A percentile compares a stretch with the other conserved stretches of the same genome.
Evolutionary conservation across 1,140 invertebrate species (phyloP).

Genomic region (Formica exsecta): DNA sequence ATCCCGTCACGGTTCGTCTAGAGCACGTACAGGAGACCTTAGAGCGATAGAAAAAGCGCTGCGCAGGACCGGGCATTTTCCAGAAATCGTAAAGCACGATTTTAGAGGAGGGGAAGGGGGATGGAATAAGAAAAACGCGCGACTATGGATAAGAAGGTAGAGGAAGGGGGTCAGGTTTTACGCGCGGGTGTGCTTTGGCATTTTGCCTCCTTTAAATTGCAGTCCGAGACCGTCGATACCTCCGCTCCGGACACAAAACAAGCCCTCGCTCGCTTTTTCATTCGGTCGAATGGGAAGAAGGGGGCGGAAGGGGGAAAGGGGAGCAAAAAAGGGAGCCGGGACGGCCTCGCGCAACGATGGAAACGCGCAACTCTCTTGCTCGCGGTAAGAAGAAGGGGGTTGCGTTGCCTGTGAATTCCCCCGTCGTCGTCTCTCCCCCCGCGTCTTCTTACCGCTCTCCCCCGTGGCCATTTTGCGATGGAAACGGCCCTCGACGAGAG

Average conservation of each 20-base stretch:
- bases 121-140: slow-evolving; percentile 45
- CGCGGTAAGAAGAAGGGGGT: slow-evolving; percentile 49
- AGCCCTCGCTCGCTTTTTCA: slow-evolving; percentile 65
- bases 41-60: not conserved
- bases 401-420: slow-evolving; percentile 47
- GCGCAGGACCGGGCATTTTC: slow-evolving; percentile 59
- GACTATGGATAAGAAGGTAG: not conserved
- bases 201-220: slow-evolving; percentile 73
- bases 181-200: slow-evolving; percentile 65
- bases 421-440: slow-evolving; percentile 25
- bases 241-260: slow-evolving; percentile 60
- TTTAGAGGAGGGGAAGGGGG: slow-evolving; percentile 54
- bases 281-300: slow-evolving; percentile 10
- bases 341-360: slow-evolving; percentile 57
- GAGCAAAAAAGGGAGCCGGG: slow-evolving; percentile 41
- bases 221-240: slow-evolving; percentile 62
- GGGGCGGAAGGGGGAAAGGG: not conserved
- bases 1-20: slow-evolving; percentile 66
- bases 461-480: slow-evolving; percentile 69
- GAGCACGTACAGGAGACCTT: not conserved
- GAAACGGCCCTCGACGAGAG: slow-evolving; percentile 65
- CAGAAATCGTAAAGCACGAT: slow-evolving; percentile 72
- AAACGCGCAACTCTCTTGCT: slow-evolving; percentile 65
- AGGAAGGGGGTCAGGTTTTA: slow-evolving; percentile 19
- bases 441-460: slow-evolving; percentile 53